A percentile compares a stretch with the other conserved stretches of the same genome.
Conservation (phyloP, 2,888 invertebrate genomes). For the Polymixis flavicincta region DNA sequence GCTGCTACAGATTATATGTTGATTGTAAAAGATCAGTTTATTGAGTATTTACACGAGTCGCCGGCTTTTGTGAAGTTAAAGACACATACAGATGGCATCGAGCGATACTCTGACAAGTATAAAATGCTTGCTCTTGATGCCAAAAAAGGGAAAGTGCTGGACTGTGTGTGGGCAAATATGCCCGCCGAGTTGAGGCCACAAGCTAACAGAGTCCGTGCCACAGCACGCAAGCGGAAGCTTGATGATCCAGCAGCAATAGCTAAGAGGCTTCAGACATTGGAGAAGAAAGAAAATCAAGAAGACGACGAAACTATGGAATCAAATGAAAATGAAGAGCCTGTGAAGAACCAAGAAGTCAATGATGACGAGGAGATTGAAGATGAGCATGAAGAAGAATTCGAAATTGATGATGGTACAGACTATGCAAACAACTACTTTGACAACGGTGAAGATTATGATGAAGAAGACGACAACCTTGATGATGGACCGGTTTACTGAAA, state of each 20-base stretch:
- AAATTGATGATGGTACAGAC: conserved; percentile 97
- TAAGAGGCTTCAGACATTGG: conserved; percentile 92
- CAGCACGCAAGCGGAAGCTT: conserved; percentile 81
- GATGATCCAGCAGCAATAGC: conserved; percentile 82
- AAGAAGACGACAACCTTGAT: conserved; percentile 96
- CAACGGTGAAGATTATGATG: conserved; percentile 96
- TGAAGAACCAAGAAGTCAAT: conserved; percentile 89
- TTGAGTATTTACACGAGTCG: conserved; percentile 93
- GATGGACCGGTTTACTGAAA: conserved; percentile 94
- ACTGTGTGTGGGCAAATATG: conserved; percentile 91
- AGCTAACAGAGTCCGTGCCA: conserved; percentile 78
- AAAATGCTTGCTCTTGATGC: conserved; percentile 87
- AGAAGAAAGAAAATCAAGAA: conserved; percentile 91
- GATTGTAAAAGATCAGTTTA: conserved; percentile 93
- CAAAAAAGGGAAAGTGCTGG: conserved; percentile 84
- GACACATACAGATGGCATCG: conserved; percentile 86
- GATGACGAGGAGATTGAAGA: conserved; percentile 91
- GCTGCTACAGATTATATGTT: conserved; percentile 93
- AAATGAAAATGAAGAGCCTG: conserved; percentile 81
- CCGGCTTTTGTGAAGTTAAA: conserved; percentile 90
- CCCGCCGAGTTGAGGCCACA: conserved; percentile 92
- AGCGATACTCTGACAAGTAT: conserved; percentile 91
- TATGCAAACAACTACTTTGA: conserved; percentile 97
- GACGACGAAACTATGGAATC: conserved; percentile 86
- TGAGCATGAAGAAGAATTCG: conserved; percentile 94